Evolutionary conservation across 2,113 vertebrate species (phyloP).

Genomic region (Pygoscelis adeliae): DNA sequence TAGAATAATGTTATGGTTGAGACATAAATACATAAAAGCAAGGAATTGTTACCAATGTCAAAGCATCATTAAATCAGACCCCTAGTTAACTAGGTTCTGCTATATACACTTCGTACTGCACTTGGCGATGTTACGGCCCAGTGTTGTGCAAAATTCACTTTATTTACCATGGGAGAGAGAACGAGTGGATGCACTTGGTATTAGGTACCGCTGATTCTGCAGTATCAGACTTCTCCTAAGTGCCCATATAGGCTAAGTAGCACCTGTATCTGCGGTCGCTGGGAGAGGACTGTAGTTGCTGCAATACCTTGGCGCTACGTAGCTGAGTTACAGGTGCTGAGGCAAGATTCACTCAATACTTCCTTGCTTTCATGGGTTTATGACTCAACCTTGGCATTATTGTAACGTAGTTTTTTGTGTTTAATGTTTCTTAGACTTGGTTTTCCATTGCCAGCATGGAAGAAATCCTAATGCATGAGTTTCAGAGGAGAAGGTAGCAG

Average conservation of each 20-base stretch:
- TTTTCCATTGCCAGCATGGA: constrained; percentile 84
- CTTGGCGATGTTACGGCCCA: accelerated
- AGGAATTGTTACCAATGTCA: background rate
- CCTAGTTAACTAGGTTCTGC: background rate
- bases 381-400: constrained; percentile 60
- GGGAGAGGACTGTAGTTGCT: background rate
- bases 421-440: constrained; percentile 85
- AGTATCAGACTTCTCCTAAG: background rate
- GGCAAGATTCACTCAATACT: background rate
- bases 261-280: background rate
- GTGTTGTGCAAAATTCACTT: accelerated
- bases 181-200: background rate
- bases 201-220: background rate
- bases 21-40: constrained; percentile 41
- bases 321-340: background rate
- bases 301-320: accelerated
- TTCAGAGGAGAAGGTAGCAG: constrained; percentile 82
- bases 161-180: background rate
- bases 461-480: constrained; percentile 82
- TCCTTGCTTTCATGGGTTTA: constrained; percentile 74
- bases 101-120: accelerated
- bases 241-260: background rate
- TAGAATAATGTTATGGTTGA: constrained; percentile 64
- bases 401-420: constrained; percentile 84
- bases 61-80: background rate